A percentile compares a stretch with the other conserved stretches of the same genome.
phyloP scores from a whole-genome alignment of 64 coral and sea anemone species.

The Pocillopora verrucosa region DNA sequence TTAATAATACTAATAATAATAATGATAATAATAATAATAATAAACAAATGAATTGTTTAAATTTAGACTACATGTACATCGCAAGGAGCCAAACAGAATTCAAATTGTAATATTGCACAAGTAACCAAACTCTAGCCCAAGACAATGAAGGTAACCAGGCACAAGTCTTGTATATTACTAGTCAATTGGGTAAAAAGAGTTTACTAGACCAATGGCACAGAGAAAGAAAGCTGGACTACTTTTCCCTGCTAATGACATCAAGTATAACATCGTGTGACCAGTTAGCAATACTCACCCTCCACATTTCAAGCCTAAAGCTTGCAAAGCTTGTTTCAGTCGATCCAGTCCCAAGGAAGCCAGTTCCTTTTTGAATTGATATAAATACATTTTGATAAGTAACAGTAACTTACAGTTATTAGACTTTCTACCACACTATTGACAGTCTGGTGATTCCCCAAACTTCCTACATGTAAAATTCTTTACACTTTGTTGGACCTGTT shows the following conservation, averaged over 20 bases:
- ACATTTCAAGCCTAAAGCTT: constrained; percentile 90
- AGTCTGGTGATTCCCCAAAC: background rate
- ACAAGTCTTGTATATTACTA: no score
- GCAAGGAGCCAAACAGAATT: no score
- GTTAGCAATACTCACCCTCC: constrained; percentile 66
- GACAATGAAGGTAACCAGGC: no score
- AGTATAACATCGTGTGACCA: background rate
- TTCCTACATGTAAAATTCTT: background rate
- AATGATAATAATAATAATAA: constrained; percentile 13
- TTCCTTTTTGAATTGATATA: constrained; percentile 35
- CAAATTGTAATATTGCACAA: no score
- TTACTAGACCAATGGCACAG: no score
- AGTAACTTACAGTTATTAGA: background rate
- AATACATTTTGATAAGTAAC: background rate
- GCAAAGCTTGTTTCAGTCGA: constrained; percentile 91
- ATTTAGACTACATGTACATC: no score
- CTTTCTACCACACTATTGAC: no score
- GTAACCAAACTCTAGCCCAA: no score
- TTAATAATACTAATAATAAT: background rate
- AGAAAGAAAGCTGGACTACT: background rate
- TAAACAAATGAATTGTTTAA: background rate
- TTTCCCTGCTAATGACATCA: background rate
- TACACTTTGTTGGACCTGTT: no score
- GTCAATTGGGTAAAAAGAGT: background rate
- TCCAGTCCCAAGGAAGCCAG: constrained; percentile 89